These are phyloP conservation scores for Zaprionus inermis DNA, from an alignment of 1,140 invertebrate species.

Conservation along the genomic window DNA sequence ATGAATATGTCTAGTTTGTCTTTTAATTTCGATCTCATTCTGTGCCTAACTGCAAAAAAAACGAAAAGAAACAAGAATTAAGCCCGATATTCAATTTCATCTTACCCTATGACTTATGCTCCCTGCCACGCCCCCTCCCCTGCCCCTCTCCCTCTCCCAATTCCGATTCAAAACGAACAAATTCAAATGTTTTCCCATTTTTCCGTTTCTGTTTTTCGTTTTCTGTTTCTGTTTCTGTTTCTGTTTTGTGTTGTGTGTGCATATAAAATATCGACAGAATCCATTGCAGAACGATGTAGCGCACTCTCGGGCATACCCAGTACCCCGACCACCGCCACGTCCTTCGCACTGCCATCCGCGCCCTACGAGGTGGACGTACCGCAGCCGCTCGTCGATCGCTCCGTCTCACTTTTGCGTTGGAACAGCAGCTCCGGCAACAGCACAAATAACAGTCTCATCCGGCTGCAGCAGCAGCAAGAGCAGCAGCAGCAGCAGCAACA, in stretches of 20 bases:
- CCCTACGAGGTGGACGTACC: slow-evolving; percentile 85
- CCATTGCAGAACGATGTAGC: slow-evolving; percentile 85
- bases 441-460: slow-evolving; percentile 63
- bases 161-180: slow-evolving; percentile 3
- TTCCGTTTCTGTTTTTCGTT: slow-evolving; percentile 32
- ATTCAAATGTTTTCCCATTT: slow-evolving; percentile 21
- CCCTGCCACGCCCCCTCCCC: slow-evolving; percentile 4
- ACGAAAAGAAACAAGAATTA: slow-evolving; percentile 37
- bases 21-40: not conserved
- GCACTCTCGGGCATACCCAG: slow-evolving; percentile 85
- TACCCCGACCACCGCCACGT: slow-evolving; percentile 81
- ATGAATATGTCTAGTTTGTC: slow-evolving; percentile 69
- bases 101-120: not conserved
- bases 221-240: not conserved
- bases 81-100: too few relatives aligned
- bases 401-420: slow-evolving; percentile 85
- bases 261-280: slow-evolving; percentile 79
- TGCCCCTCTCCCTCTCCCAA: not conserved
- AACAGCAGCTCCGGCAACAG: slow-evolving; percentile 63
- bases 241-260: slow-evolving; percentile 55
- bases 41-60: slow-evolving; percentile 51
- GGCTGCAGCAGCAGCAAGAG: slow-evolving; percentile 53
- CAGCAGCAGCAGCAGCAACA: slow-evolving; percentile 30
- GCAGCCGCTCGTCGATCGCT: slow-evolving; percentile 85
- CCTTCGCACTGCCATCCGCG: slow-evolving; percentile 67